phyloP scores from a whole-genome alignment of 1,140 invertebrate species.

The Bicyclus anynana region DNA sequence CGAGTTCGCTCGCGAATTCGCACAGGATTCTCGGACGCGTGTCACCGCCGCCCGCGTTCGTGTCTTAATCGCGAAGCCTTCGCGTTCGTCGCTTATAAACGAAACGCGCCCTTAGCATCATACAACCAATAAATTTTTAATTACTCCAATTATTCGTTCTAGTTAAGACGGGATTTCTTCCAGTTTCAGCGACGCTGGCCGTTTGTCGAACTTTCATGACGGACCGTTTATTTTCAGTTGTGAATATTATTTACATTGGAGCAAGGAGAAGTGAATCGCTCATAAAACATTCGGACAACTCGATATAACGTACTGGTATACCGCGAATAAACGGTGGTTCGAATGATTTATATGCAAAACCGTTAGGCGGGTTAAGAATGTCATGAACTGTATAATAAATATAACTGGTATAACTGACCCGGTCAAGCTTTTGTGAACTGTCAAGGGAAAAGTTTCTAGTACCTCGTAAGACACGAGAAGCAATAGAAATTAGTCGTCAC shows the following conservation, averaged over 20 bases:
- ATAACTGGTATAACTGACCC: too few relatives aligned
- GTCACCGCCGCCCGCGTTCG: conserved; percentile 26
- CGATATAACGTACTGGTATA: conserved; percentile 10
- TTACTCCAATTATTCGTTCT: conserved; percentile 61
- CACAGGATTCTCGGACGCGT: conserved; percentile 27
- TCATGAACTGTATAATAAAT: not conserved
- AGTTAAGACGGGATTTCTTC: conserved; percentile 65
- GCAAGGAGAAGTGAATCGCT: conserved; percentile 28
- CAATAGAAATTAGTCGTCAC: too few relatives aligned
- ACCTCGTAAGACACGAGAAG: too few relatives aligned
- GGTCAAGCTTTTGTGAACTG: too few relatives aligned
- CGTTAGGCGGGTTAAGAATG: too few relatives aligned
- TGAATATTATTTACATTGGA: conserved; percentile 42
- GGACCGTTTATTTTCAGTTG: conserved; percentile 32
- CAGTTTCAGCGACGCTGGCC: conserved; percentile 43
- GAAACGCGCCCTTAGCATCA: conserved; percentile 45
- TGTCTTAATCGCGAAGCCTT: conserved; percentile 24
- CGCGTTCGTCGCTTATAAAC: conserved; percentile 41
- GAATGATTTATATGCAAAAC: not conserved
- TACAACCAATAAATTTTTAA: conserved; percentile 53
- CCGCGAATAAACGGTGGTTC: conserved; percentile 9
- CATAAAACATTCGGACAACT: conserved; percentile 27
- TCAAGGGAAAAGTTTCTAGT: too few relatives aligned
- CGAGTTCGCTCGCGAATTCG: conserved; percentile 1
- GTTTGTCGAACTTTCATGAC: conserved; percentile 13